These are phyloP conservation scores for Diabrotica balteata DNA, from an alignment of 2,888 invertebrate genomes.

Conservation along the genomic window DNA sequence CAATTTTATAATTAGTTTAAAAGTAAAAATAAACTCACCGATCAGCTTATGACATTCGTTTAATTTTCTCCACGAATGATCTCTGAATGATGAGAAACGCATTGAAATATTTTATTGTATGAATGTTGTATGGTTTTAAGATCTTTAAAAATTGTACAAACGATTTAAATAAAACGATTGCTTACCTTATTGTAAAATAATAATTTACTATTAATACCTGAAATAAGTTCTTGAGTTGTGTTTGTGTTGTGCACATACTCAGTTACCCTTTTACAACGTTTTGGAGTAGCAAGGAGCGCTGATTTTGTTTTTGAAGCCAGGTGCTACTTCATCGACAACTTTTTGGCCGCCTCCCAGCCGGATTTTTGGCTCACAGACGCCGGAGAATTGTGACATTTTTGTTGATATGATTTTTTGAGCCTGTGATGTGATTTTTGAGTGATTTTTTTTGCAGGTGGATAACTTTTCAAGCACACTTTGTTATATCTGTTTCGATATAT, in stretches of 20 bases:
- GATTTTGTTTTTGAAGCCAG: conserved; percentile 56
- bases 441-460: conserved; percentile 60
- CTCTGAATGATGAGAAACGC: too few relatives aligned
- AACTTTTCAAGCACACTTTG: conserved; percentile 33
- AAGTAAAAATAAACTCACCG: too few relatives aligned
- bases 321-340: conserved; percentile 51
- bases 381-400: conserved; percentile 29
- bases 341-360: conserved; percentile 50
- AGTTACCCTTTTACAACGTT: conserved; percentile 49
- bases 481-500: too few relatives aligned
- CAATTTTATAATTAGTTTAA: too few relatives aligned
- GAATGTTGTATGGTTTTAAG: too few relatives aligned
- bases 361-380: conserved; percentile 35
- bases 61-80: too few relatives aligned
- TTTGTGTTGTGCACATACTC: conserved; percentile 34
- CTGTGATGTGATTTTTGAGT: conserved; percentile 58
- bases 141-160: too few relatives aligned
- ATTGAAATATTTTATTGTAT: too few relatives aligned
- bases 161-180: too few relatives aligned
- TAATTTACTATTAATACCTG: too few relatives aligned
- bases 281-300: conserved; percentile 60
- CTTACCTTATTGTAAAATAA: too few relatives aligned
- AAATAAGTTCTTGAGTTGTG: conserved; percentile 23
- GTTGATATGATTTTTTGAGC: conserved; percentile 44
- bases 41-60: too few relatives aligned